Evolutionary conservation across 1,140 invertebrate species (phyloP).

Genomic region (Calosoma granatense): DNA sequence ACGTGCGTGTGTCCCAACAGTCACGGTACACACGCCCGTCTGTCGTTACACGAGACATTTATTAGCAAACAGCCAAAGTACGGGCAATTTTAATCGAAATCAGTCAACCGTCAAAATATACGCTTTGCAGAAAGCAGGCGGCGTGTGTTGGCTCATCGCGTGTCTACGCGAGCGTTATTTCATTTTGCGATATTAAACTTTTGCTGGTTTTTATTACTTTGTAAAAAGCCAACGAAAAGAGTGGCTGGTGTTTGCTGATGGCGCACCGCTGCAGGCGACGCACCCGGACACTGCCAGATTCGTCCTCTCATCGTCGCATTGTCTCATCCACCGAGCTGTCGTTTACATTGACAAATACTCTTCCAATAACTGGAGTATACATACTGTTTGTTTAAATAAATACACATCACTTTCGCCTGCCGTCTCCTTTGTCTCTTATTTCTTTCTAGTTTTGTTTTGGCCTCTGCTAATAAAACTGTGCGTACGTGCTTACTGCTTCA

Average conservation of each 20-base stretch:
- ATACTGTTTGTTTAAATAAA: not conserved
- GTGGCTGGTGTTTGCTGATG: conserved; percentile 16
- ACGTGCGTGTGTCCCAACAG: not conserved
- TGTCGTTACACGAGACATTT: not conserved
- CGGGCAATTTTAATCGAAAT: conserved; percentile 18
- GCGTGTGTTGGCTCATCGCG: conserved; percentile 14
- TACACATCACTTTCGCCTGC: not conserved
- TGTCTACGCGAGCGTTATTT: conserved; percentile 26
- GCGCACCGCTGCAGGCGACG: not conserved
- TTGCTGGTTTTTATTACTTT: conserved; percentile 22
- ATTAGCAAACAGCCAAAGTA: conserved; percentile 5
- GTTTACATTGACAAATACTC: not conserved
- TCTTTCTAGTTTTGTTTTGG: not conserved
- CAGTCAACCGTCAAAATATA: conserved; percentile 17
- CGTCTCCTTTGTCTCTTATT: not conserved
- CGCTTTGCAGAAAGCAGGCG: not conserved
- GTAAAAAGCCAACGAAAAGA: conserved; percentile 15
- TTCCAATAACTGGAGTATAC: not conserved
- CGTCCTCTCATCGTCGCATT: not conserved
- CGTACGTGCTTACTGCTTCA: not conserved
- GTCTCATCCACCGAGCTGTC: not conserved
- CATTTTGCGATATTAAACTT: conserved; percentile 27
- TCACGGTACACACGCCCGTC: not conserved
- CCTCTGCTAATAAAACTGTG: not conserved
- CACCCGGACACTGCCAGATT: not conserved